phyloP scores from a whole-genome alignment of 2,888 invertebrate genomes.

The Osmoderma eremita region DNA sequence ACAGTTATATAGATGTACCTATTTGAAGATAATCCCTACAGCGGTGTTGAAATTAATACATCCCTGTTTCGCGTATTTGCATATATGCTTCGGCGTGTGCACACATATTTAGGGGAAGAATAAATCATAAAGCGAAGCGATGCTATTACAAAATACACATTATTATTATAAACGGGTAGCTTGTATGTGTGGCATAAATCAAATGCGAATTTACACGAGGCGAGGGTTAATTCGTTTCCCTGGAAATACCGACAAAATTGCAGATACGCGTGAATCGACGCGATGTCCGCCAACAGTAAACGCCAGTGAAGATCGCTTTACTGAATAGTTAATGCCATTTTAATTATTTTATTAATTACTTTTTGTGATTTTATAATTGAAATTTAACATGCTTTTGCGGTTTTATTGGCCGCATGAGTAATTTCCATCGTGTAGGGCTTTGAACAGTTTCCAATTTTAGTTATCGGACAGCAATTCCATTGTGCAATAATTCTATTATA shows the following conservation, averaged over 20 bases:
- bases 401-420: slow-evolving; percentile 3
- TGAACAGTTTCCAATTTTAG: slow-evolving; percentile 2
- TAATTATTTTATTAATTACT: slow-evolving; percentile 19
- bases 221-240: slow-evolving; percentile 15
- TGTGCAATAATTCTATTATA: slow-evolving; percentile 2
- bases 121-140: slow-evolving; percentile 16
- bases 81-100: slow-evolving; percentile 9
- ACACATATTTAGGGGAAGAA: slow-evolving; percentile 19
- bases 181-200: slow-evolving; percentile 17
- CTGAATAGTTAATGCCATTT: slow-evolving; percentile 23
- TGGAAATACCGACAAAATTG: slow-evolving; percentile 25
- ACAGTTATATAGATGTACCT: background rate
- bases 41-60: slow-evolving; percentile 16
- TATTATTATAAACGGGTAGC: slow-evolving; percentile 25
- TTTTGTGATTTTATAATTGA: slow-evolving; percentile 7
- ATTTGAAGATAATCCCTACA: slow-evolving; percentile 7
- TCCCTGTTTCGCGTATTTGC: slow-evolving; percentile 11
- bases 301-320: background rate
- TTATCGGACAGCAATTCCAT: background rate
- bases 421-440: background rate
- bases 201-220: slow-evolving; percentile 24
- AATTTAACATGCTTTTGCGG: slow-evolving; percentile 21
- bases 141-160: slow-evolving; percentile 26
- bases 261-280: background rate
- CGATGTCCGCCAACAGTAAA: background rate